Evolutionary conservation across 2,113 vertebrate genomes (phyloP).

Genomic region (Pavo muticus): DNA sequence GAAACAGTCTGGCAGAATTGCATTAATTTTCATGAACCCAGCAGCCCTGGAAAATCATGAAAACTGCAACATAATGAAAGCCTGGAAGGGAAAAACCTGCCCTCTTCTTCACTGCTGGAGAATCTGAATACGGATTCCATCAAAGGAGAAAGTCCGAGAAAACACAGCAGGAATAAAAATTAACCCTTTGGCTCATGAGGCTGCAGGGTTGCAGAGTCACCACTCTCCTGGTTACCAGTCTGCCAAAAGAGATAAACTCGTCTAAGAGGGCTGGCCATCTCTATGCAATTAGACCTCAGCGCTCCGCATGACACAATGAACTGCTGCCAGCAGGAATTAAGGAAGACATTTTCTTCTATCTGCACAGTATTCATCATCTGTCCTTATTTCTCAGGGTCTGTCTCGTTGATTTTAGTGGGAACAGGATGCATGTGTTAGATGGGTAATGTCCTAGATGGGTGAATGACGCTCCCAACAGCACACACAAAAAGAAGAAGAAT

Average conservation of each 20-base stretch:
- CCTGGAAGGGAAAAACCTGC: conserved; percentile 77
- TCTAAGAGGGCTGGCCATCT: conserved; percentile 37
- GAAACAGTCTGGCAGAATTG: conserved; percentile 77
- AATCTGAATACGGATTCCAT: conserved; percentile 70
- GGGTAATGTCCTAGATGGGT: neutral
- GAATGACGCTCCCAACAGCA: conserved; percentile 12
- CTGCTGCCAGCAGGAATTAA: conserved; percentile 65
- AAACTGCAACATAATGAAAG: conserved; percentile 78
- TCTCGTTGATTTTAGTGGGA: conserved; percentile 3
- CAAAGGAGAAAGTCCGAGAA: conserved; percentile 49
- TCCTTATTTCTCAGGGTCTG: conserved; percentile 22
- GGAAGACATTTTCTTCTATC: conserved; percentile 42
- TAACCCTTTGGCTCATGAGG: conserved; percentile 59
- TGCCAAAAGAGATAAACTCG: conserved; percentile 46
- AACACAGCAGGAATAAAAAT: conserved; percentile 45
- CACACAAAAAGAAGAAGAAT: neutral
- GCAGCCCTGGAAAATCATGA: conserved; percentile 75
- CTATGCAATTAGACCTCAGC: conserved; percentile 52
- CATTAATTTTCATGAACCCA: conserved; percentile 80
- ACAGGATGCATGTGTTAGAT: neutral
- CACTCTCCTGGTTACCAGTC: neutral
- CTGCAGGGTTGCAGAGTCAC: conserved; percentile 27
- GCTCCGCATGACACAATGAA: conserved; percentile 41
- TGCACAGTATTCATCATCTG: conserved; percentile 33
- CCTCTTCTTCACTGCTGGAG: conserved; percentile 70